phyloP scores from a whole-genome alignment of 2,113 vertebrate species.

The Coptodon bakossiorum region DNA sequence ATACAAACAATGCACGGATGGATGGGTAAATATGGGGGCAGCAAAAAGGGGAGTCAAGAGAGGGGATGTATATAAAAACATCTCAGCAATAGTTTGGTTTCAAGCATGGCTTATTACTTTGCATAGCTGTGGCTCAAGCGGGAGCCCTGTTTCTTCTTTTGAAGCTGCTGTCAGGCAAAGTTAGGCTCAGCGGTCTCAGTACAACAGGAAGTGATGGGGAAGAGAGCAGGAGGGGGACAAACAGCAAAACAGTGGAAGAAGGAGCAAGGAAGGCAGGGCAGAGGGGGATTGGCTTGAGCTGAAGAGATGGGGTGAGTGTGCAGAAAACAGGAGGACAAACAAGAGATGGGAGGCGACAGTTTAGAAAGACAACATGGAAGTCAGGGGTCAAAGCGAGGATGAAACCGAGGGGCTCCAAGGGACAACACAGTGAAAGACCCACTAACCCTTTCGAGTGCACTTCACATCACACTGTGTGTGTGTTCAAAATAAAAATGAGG shows the following conservation, averaged over 20 bases:
- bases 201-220: constrained; percentile 21
- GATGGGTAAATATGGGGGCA: background rate
- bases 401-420: background rate
- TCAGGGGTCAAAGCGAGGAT: background rate
- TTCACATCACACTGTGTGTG: background rate
- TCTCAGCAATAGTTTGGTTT: background rate
- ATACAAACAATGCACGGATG: background rate
- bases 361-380: constrained; percentile 1
- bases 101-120: constrained; percentile 1
- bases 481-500: background rate
- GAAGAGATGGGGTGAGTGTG: background rate
- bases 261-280: background rate
- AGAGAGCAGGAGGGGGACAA: background rate
- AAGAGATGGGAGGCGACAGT: background rate
- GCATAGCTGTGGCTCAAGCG: background rate
- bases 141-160: constrained; percentile 13
- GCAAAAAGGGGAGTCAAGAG: background rate
- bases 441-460: background rate
- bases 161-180: constrained; percentile 35
- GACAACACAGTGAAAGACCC: background rate
- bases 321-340: background rate
- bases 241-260: background rate
- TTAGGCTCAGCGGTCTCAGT: constrained; percentile 25
- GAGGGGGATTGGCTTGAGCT: background rate
- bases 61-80: background rate